Evolutionary conservation across 2,797 vertebrate genomes (phyloP).

Genomic region (Dryobates pubescens): DNA sequence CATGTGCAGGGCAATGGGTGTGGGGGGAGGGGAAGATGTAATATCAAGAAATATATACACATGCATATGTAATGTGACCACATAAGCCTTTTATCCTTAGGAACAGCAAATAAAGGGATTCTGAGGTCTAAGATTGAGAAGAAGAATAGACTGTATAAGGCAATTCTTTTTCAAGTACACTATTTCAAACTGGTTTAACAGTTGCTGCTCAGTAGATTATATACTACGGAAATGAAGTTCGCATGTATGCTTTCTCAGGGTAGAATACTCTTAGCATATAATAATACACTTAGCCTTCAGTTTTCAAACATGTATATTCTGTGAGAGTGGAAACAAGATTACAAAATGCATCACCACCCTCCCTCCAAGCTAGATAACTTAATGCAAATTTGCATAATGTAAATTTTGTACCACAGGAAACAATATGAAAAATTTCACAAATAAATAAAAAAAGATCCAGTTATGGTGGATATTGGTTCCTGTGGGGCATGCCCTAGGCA

Average conservation of each 20-base stretch:
- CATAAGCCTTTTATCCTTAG: neutral
- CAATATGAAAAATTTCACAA: neutral
- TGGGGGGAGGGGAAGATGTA: neutral
- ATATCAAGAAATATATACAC: neutral
- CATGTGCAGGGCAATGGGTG: no score
- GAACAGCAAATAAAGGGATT: neutral
- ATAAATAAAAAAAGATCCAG: no score
- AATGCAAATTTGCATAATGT: neutral
- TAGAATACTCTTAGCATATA: neutral
- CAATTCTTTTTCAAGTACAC: neutral
- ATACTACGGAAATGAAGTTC: neutral
- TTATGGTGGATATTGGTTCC: no score
- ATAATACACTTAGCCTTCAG: neutral
- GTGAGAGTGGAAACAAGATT: neutral
- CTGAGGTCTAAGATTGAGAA: neutral
- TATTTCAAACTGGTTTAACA: neutral
- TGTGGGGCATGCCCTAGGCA: no score
- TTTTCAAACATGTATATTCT: neutral
- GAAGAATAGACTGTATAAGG: neutral
- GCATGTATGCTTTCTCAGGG: neutral
- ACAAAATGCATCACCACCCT: neutral
- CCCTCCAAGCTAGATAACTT: neutral
- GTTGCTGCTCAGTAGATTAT: neutral
- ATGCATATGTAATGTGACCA: accelerated
- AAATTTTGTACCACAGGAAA: neutral